These are phyloP conservation scores for Mallotus villosus DNA, from an alignment of 2,797 vertebrate species.

Conservation along the genomic window DNA sequence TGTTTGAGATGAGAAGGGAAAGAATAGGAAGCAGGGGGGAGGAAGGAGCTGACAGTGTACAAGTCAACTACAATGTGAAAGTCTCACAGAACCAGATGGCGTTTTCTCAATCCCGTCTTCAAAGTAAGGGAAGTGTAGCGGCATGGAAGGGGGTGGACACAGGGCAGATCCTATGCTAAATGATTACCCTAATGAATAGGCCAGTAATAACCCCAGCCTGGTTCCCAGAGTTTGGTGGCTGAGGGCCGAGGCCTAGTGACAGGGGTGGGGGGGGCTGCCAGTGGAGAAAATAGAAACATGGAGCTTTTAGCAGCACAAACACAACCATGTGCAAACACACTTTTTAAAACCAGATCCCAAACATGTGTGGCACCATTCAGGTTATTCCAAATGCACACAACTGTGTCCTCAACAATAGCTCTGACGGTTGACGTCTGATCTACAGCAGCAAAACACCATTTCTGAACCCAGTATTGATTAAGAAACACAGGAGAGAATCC, in stretches of 20 bases:
- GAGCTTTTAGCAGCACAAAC: slow-evolving; percentile 11
- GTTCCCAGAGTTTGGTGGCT: slow-evolving; percentile 66
- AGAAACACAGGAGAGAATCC: too few relatives aligned
- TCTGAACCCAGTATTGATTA: too few relatives aligned
- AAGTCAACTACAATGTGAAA: slow-evolving; percentile 50
- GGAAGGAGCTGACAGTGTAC: neutral
- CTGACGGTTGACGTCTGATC: slow-evolving; percentile 35
- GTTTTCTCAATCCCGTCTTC: slow-evolving; percentile 51
- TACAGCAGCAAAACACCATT: slow-evolving; percentile 28
- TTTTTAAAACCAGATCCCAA: slow-evolving; percentile 59
- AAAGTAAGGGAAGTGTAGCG: slow-evolving; percentile 43
- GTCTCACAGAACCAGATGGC: slow-evolving; percentile 68
- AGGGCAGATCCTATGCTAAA: slow-evolving; percentile 78
- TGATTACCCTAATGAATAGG: slow-evolving; percentile 82
- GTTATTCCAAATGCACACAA: neutral
- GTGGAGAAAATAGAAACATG: slow-evolving; percentile 63
- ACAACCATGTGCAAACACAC: slow-evolving; percentile 8
- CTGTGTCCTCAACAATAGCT: slow-evolving; percentile 54
- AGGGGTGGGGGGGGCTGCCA: neutral
- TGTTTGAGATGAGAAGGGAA: neutral
- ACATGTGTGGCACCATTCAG: slow-evolving; percentile 47
- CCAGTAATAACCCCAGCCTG: slow-evolving; percentile 73
- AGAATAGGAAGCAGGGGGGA: neutral
- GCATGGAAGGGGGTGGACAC: slow-evolving; percentile 54
- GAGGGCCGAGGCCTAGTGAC: neutral